Base-by-base conservation (phyloP, 2,888 invertebrate species). In the Mesochorus sp. region DNA sequence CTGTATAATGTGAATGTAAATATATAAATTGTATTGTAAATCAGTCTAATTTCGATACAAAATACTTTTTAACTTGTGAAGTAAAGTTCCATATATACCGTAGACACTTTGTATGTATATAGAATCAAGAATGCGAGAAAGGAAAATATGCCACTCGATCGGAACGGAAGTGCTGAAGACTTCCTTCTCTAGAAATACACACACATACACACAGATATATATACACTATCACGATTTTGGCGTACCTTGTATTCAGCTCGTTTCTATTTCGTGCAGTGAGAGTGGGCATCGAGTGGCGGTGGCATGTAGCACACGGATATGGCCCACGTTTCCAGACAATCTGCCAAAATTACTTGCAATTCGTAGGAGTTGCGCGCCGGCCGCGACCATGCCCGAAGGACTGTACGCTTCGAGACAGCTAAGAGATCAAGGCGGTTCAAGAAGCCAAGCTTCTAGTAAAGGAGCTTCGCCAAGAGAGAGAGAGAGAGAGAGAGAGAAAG, bases 291-390 rank as follows among this genome's bases (percentile, higher is more conserved):
- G 28, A 24, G 66, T n/a, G 34, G 61, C 44, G 53, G 55, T 47
- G 61, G 66, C 53, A 61, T 59, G 62, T 37, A 55, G 39, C 51
- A 66, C 55, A 76, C 62, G 49, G 64, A 67, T 61, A 34, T 59
- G 47, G 42, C 31, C 59, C 67, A 67, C 67, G 74, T 74, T 61
- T 74, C 44, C 51, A 67, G 74, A 74, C 67, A 51, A 71, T 76
- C 66, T 72, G 76, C 76, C 76, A 72, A 76, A 67, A 76, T 72
- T 53, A 66, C 71, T 71, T 59, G 66, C 53, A 76, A 72, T 76
- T 72, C 59, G 64, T 72, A 64, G 51, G 42, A 53, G 49, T 76
- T 47, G 57, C 28, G 68, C 55, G 39, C 42, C 37, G 26, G 34
- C 14, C 8, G 26, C 17, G 53, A 61, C n/a, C 19, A 21, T 53